Conservation (phyloP, 2,797 vertebrate species). For the Argentina silus region DNA sequence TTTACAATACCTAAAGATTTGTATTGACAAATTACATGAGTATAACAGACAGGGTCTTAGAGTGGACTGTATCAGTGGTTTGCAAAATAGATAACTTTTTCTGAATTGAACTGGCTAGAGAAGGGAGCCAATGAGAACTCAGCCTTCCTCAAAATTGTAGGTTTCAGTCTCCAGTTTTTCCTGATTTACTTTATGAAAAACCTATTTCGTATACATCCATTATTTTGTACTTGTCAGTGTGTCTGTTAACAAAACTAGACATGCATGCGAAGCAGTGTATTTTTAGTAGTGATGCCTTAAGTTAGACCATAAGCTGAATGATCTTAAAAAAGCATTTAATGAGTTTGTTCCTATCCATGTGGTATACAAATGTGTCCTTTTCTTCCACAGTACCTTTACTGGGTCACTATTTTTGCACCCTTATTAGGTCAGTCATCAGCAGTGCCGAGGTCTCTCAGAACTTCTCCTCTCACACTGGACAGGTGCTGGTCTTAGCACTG, state of each 20-base stretch:
- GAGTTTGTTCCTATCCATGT: slow-evolving; percentile 78
- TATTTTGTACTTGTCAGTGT: slow-evolving; percentile 77
- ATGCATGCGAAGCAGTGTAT: slow-evolving; percentile 81
- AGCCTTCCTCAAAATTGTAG: slow-evolving; percentile 47
- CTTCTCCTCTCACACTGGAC: slow-evolving; percentile 66
- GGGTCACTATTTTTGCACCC: slow-evolving; percentile 78
- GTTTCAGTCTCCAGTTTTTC: slow-evolving; percentile 49
- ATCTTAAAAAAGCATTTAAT: slow-evolving; percentile 69
- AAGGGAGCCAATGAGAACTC: slow-evolving; percentile 35
- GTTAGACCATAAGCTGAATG: slow-evolving; percentile 79
- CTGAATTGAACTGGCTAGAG: slow-evolving; percentile 46
- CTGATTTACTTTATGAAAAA: slow-evolving; percentile 48
- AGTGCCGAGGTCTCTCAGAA: slow-evolving; percentile 71
- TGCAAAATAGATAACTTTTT: slow-evolving; percentile 54
- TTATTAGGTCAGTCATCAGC: slow-evolving; percentile 76
- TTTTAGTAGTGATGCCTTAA: slow-evolving; percentile 82
- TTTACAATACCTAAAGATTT: slow-evolving; percentile 45
- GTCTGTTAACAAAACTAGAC: slow-evolving; percentile 81
- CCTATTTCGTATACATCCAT: slow-evolving; percentile 76
- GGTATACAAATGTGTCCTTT: slow-evolving; percentile 78
- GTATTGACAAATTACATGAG: neutral
- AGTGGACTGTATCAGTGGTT: slow-evolving; percentile 57
- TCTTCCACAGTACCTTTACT: slow-evolving; percentile 76
- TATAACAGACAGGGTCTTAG: slow-evolving; percentile 23
- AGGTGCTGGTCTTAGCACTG: slow-evolving; percentile 69